Evolutionary conservation across 2,888 invertebrate species (phyloP).

Genomic region (Drosophila fungiperda): DNA sequence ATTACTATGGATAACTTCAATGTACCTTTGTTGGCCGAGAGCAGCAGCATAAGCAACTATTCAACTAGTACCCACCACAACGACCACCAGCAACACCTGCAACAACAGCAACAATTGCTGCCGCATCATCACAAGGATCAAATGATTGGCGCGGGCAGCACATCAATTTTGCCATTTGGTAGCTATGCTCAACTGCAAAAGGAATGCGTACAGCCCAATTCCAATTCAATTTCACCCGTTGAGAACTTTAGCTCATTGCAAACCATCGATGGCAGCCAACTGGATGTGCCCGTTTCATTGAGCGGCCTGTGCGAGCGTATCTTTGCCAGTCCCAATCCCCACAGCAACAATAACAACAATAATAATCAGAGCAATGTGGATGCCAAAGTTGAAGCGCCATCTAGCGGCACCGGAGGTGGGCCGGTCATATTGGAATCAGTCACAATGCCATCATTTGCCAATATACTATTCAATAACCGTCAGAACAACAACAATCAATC

Average conservation of each 20-base stretch:
- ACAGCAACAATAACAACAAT: constrained; percentile 49
- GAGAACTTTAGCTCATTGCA: constrained; percentile 58
- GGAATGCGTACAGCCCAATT: constrained; percentile 39
- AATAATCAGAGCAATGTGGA: constrained; percentile 48
- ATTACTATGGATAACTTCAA: constrained; percentile 75
- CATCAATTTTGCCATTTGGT: constrained; percentile 66
- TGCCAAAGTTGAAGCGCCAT: constrained; percentile 37
- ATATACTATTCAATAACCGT: constrained; percentile 60
- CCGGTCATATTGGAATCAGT: constrained; percentile 66
- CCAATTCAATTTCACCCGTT: constrained; percentile 37
- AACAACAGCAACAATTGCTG: constrained; percentile 43
- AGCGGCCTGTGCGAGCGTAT: constrained; percentile 75
- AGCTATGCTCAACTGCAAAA: constrained; percentile 59
- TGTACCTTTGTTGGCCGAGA: constrained; percentile 72
- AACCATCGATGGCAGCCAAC: constrained; percentile 61
- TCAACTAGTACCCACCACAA: constrained; percentile 27
- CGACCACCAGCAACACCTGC: constrained; percentile 46
- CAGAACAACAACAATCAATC: constrained; percentile 14
- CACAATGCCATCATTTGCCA: constrained; percentile 69
- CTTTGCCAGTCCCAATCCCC: constrained; percentile 68
- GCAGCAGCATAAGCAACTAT: constrained; percentile 52
- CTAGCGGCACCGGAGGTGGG: constrained; percentile 14
- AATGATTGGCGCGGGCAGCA: constrained; percentile 79
- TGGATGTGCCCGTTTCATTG: constrained; percentile 65
- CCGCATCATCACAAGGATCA: constrained; percentile 81